These are phyloP conservation scores for Perizoma flavofasciatum DNA, from an alignment of 2,888 invertebrate species.

Conservation along the genomic window DNA sequence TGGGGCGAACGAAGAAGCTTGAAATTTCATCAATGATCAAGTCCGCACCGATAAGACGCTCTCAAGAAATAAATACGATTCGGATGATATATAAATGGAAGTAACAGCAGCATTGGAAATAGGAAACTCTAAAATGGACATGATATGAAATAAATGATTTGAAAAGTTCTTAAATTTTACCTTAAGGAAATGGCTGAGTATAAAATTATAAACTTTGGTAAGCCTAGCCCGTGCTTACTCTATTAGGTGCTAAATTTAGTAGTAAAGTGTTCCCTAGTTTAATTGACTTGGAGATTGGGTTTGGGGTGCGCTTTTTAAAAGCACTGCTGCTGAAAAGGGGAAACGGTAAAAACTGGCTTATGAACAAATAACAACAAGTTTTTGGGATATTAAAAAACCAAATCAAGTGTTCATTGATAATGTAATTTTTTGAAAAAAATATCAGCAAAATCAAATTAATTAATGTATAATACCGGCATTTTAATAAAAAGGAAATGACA, in stretches of 20 bases:
- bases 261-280: slow-evolving; percentile 92
- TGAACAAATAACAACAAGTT: slow-evolving; percentile 20
- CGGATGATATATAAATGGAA: slow-evolving; percentile 35
- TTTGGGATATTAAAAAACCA: slow-evolving; percentile 1
- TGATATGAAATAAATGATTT: slow-evolving; percentile 36
- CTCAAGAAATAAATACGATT: slow-evolving; percentile 25
- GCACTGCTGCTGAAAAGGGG: slow-evolving; percentile 58
- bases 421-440: slow-evolving; percentile 9
- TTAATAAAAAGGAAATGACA: neutral
- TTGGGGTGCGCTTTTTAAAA: slow-evolving; percentile 59
- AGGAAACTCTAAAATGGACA: slow-evolving; percentile 28
- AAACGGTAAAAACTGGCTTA: slow-evolving; percentile 42
- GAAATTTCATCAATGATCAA: slow-evolving; percentile 81
- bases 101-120: slow-evolving; percentile 55
- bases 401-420: slow-evolving; percentile 5
- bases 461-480: neutral
- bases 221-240: slow-evolving; percentile 79
- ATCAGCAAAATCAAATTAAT: slow-evolving; percentile 1
- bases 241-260: slow-evolving; percentile 82
- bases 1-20: slow-evolving; percentile 68
- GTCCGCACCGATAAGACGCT: slow-evolving; percentile 37
- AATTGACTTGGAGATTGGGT: slow-evolving; percentile 91
- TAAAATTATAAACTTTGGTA: slow-evolving; percentile 82
- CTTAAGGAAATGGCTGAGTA: slow-evolving; percentile 79
- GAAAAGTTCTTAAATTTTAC: slow-evolving; percentile 64